phyloP scores from a whole-genome alignment of 2,888 invertebrate species.

The Holacanthella duospinosa region DNA sequence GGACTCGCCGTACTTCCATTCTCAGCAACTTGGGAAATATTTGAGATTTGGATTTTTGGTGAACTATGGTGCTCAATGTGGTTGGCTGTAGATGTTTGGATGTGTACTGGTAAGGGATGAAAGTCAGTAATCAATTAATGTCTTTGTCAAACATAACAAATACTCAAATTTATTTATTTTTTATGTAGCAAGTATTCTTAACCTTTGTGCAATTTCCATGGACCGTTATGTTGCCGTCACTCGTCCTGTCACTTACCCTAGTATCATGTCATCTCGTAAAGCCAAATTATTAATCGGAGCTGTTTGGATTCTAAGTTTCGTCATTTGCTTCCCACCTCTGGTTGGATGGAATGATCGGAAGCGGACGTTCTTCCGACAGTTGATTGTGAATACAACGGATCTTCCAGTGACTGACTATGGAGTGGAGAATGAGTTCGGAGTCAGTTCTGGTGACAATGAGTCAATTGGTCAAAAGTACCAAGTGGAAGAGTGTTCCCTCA shows the following conservation, averaged over 20 bases:
- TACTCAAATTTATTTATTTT: neutral
- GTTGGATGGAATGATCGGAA: constrained; percentile 77
- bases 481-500: constrained; percentile 40
- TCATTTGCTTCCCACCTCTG: constrained; percentile 92
- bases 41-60: constrained; percentile 91
- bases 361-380: constrained; percentile 34
- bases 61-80: constrained; percentile 92
- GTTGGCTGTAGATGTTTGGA: constrained; percentile 96
- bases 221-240: constrained; percentile 90
- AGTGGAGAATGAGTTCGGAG: neutral
- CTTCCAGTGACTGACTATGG: constrained; percentile 4
- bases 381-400: constrained; percentile 36
- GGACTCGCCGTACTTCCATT: constrained; percentile 91
- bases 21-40: constrained; percentile 84
- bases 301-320: constrained; percentile 92
- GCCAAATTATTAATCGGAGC: constrained; percentile 77
- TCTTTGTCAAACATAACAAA: too few species aligned
- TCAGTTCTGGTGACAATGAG: constrained; percentile 4
- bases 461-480: constrained; percentile 12
- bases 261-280: constrained; percentile 54
- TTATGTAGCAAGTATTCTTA: constrained; percentile 22
- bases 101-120: constrained; percentile 73
- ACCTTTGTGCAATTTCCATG: constrained; percentile 31
- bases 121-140: neutral
- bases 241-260: constrained; percentile 85